phyloP scores from a whole-genome alignment of 2,113 vertebrate species.

The Marmota monax region DNA sequence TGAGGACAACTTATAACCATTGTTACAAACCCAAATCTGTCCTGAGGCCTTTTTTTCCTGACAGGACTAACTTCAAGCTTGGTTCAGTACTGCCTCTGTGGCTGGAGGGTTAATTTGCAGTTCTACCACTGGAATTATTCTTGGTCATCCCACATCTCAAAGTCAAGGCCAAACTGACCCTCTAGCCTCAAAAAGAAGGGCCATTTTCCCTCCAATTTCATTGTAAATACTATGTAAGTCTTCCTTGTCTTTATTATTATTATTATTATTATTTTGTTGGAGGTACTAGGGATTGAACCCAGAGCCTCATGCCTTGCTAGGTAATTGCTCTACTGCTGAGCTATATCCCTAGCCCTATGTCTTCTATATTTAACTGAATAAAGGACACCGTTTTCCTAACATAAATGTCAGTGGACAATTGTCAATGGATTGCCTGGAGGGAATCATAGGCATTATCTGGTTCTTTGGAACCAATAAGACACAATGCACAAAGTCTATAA shows the following conservation, averaged over 20 bases:
- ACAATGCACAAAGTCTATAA: background rate
- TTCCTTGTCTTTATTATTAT: background rate
- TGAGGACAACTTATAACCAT: background rate
- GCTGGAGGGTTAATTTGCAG: background rate
- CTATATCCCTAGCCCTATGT: background rate
- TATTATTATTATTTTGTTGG: background rate
- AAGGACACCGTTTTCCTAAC: background rate
- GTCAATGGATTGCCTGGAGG: background rate
- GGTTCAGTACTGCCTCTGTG: background rate
- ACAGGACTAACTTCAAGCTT: background rate
- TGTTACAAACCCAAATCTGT: background rate
- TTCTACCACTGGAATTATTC: background rate
- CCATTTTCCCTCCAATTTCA: background rate
- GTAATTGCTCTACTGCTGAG: background rate
- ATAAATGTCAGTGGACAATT: slow-evolving; percentile 1
- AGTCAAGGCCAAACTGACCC: background rate
- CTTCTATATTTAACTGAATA: background rate
- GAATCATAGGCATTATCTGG: background rate
- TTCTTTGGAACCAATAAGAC: background rate
- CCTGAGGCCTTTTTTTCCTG: background rate
- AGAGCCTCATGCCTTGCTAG: background rate
- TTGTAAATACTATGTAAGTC: background rate
- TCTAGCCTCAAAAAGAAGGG: background rate
- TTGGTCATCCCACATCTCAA: background rate
- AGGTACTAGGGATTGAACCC: background rate